Percentiles rank a stretch among this genome's conserved stretches.
These are phyloP conservation scores for Harpegnathos saltator DNA, from an alignment of 1,140 invertebrate genomes.

Conservation along the genomic window DNA sequence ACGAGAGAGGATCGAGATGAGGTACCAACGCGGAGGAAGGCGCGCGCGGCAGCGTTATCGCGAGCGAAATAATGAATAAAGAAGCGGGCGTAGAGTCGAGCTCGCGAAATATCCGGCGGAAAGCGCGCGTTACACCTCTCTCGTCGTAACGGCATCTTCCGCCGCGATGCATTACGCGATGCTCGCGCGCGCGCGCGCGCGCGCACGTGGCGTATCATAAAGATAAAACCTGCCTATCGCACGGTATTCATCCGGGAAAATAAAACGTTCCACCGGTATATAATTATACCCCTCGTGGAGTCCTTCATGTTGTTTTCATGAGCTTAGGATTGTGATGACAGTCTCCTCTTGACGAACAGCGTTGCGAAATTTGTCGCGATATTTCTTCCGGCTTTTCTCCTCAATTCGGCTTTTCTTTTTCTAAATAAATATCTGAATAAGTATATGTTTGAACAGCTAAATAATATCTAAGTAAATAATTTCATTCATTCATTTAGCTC, in stretches of 20 bases:
- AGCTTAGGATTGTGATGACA: neutral
- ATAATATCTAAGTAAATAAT: too few species aligned
- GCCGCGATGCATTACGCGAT: constrained; percentile 48
- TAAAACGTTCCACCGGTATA: constrained; percentile 6
- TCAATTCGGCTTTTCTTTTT: too few species aligned
- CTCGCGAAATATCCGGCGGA: constrained; percentile 40
- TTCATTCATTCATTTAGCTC: too few species aligned
- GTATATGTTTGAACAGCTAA: too few species aligned
- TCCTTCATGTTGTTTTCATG: neutral
- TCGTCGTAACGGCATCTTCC: constrained; percentile 39
- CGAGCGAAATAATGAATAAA: constrained; percentile 63
- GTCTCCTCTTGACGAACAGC: neutral
- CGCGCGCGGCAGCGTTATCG: neutral
- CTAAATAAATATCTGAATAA: too few species aligned
- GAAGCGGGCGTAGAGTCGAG: constrained; percentile 27
- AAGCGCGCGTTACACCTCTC: constrained; percentile 9
- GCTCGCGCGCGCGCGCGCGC: too few species aligned
- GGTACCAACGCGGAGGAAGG: constrained; percentile 20
- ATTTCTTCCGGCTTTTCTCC: too few species aligned
- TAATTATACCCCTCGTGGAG: constrained; percentile 5
- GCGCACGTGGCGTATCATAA: constrained; percentile 42
- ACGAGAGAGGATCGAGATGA: constrained; percentile 19
- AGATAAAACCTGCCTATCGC: constrained; percentile 43
- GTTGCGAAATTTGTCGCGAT: neutral
- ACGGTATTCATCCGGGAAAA: neutral